phyloP scores from a whole-genome alignment of 2,113 vertebrate species.

The Chiloscyllium plagiosum region DNA sequence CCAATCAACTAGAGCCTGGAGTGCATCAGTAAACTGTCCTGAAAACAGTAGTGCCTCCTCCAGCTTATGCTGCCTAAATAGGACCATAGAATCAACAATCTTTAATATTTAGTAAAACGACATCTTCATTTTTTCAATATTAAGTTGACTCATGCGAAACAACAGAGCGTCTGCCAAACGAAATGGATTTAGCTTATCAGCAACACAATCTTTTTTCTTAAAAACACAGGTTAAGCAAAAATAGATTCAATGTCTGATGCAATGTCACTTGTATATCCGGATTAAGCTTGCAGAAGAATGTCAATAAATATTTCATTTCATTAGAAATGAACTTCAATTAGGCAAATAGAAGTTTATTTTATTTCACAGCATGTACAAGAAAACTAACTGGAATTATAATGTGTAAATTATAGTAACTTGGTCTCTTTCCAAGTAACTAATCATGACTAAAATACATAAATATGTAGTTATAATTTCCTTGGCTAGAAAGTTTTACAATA shows the following conservation, averaged over 20 bases:
- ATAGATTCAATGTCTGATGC: background rate
- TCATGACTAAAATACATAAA: background rate
- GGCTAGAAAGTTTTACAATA: background rate
- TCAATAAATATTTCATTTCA: background rate
- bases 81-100: background rate
- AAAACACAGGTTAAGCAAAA: background rate
- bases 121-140: too few relatives aligned
- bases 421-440: background rate
- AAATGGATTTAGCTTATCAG: background rate
- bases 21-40: conserved; percentile 92
- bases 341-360: background rate
- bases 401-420: background rate
- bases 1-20: conserved; percentile 96
- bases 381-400: background rate
- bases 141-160: background rate
- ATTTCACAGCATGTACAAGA: background rate
- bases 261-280: background rate
- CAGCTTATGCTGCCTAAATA: conserved; percentile 87
- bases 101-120: background rate
- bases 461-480: background rate
- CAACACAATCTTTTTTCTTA: background rate
- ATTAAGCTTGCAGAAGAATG: background rate
- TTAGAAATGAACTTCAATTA: background rate
- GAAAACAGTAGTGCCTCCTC: conserved; percentile 97
- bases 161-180: background rate